A percentile compares a stretch with the other conserved stretches of the same genome.
These are phyloP conservation scores for Crenichthys baileyi DNA, from an alignment of 2,797 vertebrate genomes.

Conservation along the genomic window DNA sequence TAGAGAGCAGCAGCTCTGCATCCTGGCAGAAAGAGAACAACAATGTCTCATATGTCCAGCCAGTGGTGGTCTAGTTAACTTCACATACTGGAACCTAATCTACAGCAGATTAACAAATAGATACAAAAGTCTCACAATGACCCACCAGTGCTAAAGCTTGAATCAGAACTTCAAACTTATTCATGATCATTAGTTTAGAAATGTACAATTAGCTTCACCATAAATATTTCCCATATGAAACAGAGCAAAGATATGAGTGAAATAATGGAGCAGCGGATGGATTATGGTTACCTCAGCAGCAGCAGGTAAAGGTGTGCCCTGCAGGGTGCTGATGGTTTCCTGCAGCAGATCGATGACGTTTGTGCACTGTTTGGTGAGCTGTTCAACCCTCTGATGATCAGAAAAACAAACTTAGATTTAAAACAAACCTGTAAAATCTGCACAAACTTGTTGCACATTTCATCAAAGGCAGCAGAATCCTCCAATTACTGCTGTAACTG, in stretches of 20 bases:
- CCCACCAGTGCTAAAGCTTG: not conserved
- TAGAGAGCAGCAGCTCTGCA: slow-evolving; percentile 77
- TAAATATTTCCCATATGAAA: not conserved
- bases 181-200: no score
- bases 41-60: not conserved
- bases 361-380: slow-evolving; percentile 83
- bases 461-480: not conserved
- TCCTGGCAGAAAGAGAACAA: slow-evolving; percentile 75
- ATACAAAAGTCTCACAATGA: not conserved
- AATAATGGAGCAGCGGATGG: not conserved
- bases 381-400: slow-evolving; percentile 85
- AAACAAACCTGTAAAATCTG: not conserved
- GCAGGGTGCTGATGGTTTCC: slow-evolving; percentile 81
- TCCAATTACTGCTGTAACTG: not conserved
- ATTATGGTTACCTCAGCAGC: slow-evolving; percentile 79
- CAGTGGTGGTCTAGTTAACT: not conserved
- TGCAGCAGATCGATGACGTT: slow-evolving; percentile 84
- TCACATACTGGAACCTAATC: not conserved
- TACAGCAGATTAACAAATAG: not conserved
- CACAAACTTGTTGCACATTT: not conserved
- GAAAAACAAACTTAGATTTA: not conserved
- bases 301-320: slow-evolving; percentile 76
- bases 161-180: not conserved
- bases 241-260: not conserved
- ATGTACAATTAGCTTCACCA: no score